Evolutionary conservation across 2,888 invertebrate species (phyloP), one percentile per base, ranked within the genome.

Genomic region (Scelioninae gen. 1): DNA sequence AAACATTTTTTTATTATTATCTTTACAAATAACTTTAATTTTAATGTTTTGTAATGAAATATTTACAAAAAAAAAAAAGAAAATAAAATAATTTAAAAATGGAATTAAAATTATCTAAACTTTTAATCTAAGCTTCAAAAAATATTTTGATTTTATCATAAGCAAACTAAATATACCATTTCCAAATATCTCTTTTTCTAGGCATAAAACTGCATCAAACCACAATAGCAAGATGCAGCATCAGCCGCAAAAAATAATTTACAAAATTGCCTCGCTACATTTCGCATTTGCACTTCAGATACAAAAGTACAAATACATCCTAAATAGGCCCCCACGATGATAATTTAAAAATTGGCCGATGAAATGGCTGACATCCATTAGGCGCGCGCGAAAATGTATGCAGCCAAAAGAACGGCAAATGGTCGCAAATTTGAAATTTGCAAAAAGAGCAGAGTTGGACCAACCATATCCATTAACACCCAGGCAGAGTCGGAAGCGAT

Each of bases 381-480:
- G 68, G 29, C 49, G 31, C 23, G 71, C 55, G 51, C 56, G 68
- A 72, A 78, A 76, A 77, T 71, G 76, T 63, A 71, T 69, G 74
- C 76, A 29, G 47, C 51, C 47, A 31, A 81, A 55, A 81, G 69
- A 72, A 75, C 68, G 60, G 66, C 56, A 51, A 82, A 74, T 78
- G 82, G 78, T 45, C 68, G 74, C 58, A 69, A 82, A 78, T 82
- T 78, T 55, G 78, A 62, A 74, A 78, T 78, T 74, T 74, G 65
- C 68, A 78, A 82, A 76, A 76, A 71, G 79, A 75, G 60, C 45
- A 49, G 65, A 80, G 74, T 74, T 60, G 69, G 62, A 71, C 40
- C 75, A 79, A 77, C 86, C 87, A 87, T 81, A 82, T 88, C 87
- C 88, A 89, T 89, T 89, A 88, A 85, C 83, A 84, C 77, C 76